Evolutionary conservation across 2,888 invertebrate species (phyloP).

Genomic region (Diloba caeruleocephala): DNA sequence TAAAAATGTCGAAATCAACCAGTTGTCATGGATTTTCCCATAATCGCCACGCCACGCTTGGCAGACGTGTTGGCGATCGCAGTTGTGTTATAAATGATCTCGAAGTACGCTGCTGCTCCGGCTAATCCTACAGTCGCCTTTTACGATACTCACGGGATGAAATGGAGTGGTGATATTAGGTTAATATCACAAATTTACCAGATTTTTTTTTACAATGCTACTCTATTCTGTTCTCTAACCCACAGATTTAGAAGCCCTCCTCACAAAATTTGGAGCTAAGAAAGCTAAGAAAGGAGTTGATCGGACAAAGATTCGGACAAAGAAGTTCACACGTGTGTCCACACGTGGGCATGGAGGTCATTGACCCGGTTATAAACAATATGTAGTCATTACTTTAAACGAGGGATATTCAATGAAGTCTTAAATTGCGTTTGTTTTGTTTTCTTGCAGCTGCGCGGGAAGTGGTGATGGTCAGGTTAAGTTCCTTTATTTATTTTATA

Average conservation of each 20-base stretch:
- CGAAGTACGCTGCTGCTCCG: too few species aligned
- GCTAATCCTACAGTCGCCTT: too few species aligned
- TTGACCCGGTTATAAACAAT: constrained; percentile 73
- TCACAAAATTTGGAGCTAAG: constrained; percentile 75
- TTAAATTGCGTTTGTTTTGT: constrained; percentile 62
- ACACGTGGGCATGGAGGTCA: constrained; percentile 80
- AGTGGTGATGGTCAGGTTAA: constrained; percentile 61
- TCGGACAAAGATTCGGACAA: constrained; percentile 78
- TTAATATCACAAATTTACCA: too few species aligned
- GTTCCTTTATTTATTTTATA: constrained; percentile 8
- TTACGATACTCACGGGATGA: too few species aligned
- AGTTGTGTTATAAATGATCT: too few species aligned
- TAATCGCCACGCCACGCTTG: too few species aligned
- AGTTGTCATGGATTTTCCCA: too few species aligned
- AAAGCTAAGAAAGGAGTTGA: constrained; percentile 71
- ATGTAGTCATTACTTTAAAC: constrained; percentile 65
- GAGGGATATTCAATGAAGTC: constrained; percentile 52
- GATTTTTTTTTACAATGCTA: background rate
- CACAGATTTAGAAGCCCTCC: constrained; percentile 68
- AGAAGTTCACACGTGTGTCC: constrained; percentile 78
- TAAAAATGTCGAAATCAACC: too few species aligned
- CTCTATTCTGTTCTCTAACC: constrained; percentile 55
- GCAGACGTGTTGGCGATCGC: too few species aligned
- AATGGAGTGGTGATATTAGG: too few species aligned
- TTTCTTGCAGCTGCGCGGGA: constrained; percentile 73